These are phyloP conservation scores for Mustela nigripes DNA, from an alignment of 2,113 vertebrate genomes.

Conservation along the genomic window DNA sequence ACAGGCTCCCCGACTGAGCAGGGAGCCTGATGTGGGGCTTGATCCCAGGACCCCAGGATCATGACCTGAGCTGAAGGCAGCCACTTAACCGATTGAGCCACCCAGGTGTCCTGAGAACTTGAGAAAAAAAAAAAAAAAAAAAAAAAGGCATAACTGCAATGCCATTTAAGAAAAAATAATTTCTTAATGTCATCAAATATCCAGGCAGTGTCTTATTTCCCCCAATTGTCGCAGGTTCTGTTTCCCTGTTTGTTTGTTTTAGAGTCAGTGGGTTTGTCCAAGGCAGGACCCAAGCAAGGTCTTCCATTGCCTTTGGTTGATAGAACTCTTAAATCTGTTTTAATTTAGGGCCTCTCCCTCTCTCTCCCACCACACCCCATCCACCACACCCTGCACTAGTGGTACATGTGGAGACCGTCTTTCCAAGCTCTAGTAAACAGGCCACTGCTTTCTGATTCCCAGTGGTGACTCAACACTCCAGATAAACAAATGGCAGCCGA, in stretches of 20 bases:
- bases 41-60: no score
- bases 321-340: background rate
- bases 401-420: background rate
- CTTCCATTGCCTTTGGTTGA: background rate
- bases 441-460: background rate
- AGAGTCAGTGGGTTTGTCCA: background rate
- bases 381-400: background rate
- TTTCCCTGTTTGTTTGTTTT: background rate
- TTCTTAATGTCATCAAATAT: background rate
- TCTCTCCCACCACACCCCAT: background rate
- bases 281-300: constrained; percentile 25
- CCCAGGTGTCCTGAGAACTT: no score
- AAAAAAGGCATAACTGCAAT: background rate
- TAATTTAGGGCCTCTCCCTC: background rate
- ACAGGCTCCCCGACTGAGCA: no score
- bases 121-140: background rate
- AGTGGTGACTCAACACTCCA: background rate
- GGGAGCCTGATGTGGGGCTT: no score
- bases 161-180: background rate
- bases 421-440: background rate
- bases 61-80: no score
- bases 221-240: background rate
- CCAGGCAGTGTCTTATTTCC: background rate
- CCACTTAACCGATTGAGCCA: no score
- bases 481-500: background rate